These are phyloP conservation scores for Cordilura impudica DNA, from an alignment of 2,888 invertebrate species.

Conservation along the genomic window DNA sequence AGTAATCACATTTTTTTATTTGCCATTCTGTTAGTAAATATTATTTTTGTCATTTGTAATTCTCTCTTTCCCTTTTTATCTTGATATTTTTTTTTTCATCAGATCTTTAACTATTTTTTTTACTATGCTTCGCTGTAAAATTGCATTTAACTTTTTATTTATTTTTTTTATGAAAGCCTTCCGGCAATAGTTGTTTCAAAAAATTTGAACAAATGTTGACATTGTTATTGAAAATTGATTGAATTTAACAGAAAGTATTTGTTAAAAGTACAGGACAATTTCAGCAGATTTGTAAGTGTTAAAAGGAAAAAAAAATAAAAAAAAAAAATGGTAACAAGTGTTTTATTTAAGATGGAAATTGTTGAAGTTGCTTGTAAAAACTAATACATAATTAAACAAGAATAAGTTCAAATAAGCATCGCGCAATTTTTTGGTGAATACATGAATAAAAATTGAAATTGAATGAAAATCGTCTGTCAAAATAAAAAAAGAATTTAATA, in stretches of 20 bases:
- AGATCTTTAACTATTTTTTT: not conserved
- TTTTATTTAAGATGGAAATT: too few relatives aligned
- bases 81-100: not conserved
- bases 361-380: too few relatives aligned
- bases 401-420: too few relatives aligned
- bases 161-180: not conserved
- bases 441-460: too few relatives aligned
- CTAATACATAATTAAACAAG: too few relatives aligned
- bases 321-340: too few relatives aligned
- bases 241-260: conserved; percentile 13
- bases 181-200: conserved; percentile 20
- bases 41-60: conserved; percentile 40
- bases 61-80: not conserved
- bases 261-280: conserved; percentile 9
- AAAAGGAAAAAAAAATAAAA: too few relatives aligned
- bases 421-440: too few relatives aligned
- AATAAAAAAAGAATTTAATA: too few relatives aligned
- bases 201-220: conserved; percentile 53
- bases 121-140: not conserved
- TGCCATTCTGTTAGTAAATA: conserved; percentile 23
- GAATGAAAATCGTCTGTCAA: too few relatives aligned
- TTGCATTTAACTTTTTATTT: conserved; percentile 2
- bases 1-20: conserved; percentile 28
- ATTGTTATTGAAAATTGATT: conserved; percentile 58
- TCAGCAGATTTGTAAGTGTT: too few relatives aligned